Base-by-base conservation (phyloP, 2,797 vertebrate genomes). In the Anas bahamensis region DNA sequence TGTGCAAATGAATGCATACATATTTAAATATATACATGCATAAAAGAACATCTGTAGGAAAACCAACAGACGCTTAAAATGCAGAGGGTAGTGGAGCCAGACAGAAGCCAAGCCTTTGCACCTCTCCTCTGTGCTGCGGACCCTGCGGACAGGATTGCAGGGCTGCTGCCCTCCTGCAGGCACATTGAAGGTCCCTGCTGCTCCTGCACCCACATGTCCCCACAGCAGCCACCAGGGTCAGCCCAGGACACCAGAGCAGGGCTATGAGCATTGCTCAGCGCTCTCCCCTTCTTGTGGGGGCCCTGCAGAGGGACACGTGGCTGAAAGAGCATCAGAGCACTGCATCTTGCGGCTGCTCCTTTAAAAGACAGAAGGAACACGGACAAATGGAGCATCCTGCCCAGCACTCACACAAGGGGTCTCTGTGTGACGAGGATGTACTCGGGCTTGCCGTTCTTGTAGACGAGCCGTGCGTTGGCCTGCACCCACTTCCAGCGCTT, bases 401-500 rank as follows among this genome's bases (percentile, higher is more conserved):
- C 35, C 46, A 4, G 65, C 64, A 98, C 98, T 24, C 95, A 99
- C 98, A 98, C 41, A 2, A 99, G 98, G 12, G 98, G 98, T 83
- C 98, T 98, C 97, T 99, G 98, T 2, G 98, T 99, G 93, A 98
- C 98, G 7, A 99, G 97, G 86, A 99, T 98, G 97, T 98, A 98
- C 89, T 99, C 98, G 0, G 98, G 98, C 80, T 98, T 98, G 88
- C 98, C 91, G 0, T 97, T 98, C 97, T 98, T 98, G 97, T 98
- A 99, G 72, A 98, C 97, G 4, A 99, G 98, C n/a, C 98, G 96
- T 1, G 98, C 98, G 0, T 99, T 99, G 87, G 98, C 98, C 95
- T 99, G 98, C 64, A 99, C 98, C 98, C 98, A 99, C 69, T 98
- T 98, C 98, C 98, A 99, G 76, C 60, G 92, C 23, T 98, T 98